Percentiles rank a stretch among this genome's conserved stretches.
These are phyloP conservation scores for Cynopterus sphinx DNA, from an alignment of 2,797 vertebrate species.

Conservation along the genomic window DNA sequence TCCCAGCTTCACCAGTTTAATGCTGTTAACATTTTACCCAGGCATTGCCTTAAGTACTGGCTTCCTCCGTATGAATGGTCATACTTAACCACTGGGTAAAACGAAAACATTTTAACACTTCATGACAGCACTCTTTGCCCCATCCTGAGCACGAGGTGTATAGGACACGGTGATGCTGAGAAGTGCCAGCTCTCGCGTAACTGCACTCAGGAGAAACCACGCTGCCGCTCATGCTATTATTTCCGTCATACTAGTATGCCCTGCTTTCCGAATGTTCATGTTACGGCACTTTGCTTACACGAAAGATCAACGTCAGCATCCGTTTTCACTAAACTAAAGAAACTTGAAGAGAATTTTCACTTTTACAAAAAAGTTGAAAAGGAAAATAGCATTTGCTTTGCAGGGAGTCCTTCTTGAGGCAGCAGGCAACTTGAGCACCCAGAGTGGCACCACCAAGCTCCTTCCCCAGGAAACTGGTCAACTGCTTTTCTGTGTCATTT, in stretches of 20 bases:
- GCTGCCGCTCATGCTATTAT: background rate
- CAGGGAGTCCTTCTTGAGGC: background rate
- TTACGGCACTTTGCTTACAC: background rate
- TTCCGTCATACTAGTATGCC: background rate
- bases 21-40: constrained; percentile 34
- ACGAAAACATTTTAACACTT: background rate
- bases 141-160: background rate
- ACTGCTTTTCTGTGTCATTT: background rate
- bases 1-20: constrained; percentile 58
- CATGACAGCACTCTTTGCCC: background rate
- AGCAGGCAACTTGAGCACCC: background rate
- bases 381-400: background rate
- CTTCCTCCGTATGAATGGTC: background rate
- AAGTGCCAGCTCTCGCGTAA: background rate
- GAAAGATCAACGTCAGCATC: background rate
- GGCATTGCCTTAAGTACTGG: background rate
- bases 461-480: background rate
- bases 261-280: background rate
- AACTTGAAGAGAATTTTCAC: background rate
- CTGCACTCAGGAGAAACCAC: background rate
- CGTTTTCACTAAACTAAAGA: background rate
- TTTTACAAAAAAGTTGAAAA: background rate
- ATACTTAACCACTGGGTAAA: constrained; percentile 14
- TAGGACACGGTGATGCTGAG: constrained; percentile 37
- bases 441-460: background rate